These are phyloP conservation scores for Pristionchus mayeri DNA, from an alignment of 2,888 invertebrate genomes.

Conservation along the genomic window DNA sequence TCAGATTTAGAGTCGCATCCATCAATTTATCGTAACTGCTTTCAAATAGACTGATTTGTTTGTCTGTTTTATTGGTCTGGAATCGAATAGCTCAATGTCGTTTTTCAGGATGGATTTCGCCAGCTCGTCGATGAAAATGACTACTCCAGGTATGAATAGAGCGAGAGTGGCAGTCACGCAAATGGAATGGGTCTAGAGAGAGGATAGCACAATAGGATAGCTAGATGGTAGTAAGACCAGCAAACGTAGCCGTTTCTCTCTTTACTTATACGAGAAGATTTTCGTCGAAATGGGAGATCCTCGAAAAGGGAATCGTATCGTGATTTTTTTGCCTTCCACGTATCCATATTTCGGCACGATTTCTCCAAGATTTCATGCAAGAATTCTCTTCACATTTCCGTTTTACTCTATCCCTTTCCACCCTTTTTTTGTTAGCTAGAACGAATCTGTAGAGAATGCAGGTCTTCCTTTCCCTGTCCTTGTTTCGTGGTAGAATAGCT, in stretches of 20 bases:
- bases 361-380: neutral
- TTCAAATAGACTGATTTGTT: no score
- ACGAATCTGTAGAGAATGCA: conserved; percentile 33
- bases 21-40: no score
- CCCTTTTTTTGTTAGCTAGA: conserved; percentile 8
- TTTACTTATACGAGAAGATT: conserved; percentile 13
- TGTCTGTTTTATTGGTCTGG: neutral
- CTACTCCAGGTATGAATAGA: neutral
- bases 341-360: neutral
- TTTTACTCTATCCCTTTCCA: neutral
- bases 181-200: neutral
- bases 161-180: neutral
- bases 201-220: no score
- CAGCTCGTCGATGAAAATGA: neutral
- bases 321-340: neutral
- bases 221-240: no score
- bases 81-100: neutral
- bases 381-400: neutral
- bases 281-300: conserved; percentile 39
- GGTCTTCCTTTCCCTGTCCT: neutral
- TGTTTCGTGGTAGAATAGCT: neutral
- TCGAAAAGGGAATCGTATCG: conserved; percentile 11
- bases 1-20: no score
- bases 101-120: conserved; percentile 18
- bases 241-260: no score